Base-by-base conservation (phyloP, 53 echinoderm and acorn worm species). In the Echinarachnius parma region DNA sequence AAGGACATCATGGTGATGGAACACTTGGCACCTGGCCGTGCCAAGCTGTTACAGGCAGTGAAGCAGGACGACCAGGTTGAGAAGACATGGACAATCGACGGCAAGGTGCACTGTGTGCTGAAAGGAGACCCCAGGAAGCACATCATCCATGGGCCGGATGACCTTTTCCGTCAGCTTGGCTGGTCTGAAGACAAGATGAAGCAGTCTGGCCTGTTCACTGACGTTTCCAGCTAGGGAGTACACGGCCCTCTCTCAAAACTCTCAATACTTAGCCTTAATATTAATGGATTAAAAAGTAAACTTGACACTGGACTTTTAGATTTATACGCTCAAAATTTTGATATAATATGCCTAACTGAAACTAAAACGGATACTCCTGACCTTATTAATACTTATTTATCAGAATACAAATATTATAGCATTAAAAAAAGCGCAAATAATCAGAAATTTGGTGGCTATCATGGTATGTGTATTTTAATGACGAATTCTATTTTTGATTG, bases 51-150 rank as follows among this genome's bases (percentile, higher is more conserved):
- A 1, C 53, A 69, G 25, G 54, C 14, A 1, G 33, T 69, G 19
- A 69, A 69, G 31, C 34, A 53, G 16, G 54, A 69, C 21, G 70
- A 69, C 2, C 5, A 50, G 16, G 21, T 33, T 0, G 70, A 69
- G 22, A 69, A 69, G n/a, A 54, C 53, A 2, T 53, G 54, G 53
- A 69, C 70, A 9, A 52, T 69, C 2, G 70, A 69, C 23, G 53
- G 70, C 21, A 69, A 21, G 13, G 26, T 69, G 10, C 21, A 69
- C 23, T 69, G 70, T 25, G 33, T 35, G 15, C 31, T 52, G 9
- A 53, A 53, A 39, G 14, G 9, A 2, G 70, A 69, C 52, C 30
- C 24, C 0, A 52, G 53, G 21, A 69, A 69, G 54, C 36, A 47
- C 21, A 34, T 66, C 4, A 29, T 66, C 19, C 2, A 15, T n/a